Base-by-base conservation (phyloP, 2,113 vertebrate genomes). In the Malurus elegans region DNA sequence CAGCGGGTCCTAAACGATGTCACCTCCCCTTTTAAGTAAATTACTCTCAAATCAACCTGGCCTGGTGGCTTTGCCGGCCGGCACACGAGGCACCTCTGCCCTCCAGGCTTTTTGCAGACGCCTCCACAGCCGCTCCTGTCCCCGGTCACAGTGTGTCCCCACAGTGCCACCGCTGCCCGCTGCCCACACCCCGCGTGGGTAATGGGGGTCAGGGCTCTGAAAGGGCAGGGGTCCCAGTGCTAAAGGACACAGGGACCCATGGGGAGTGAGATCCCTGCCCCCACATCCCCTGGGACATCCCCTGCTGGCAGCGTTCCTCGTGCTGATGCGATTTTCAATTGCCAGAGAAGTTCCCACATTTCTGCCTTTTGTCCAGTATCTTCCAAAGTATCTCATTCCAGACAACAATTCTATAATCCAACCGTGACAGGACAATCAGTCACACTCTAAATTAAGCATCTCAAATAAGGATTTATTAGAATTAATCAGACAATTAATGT, bases 401-500 rank as follows among this genome's bases (percentile, higher is more conserved):
- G 75, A 94, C 94, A 96, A 93, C 95, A 96, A 72, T 93, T 95
- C 50, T 69, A 88, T 92, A 93, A 96, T 83, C 95, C 94, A 75
- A 36, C 91, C 81, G 5, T 95, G 96, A 90, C 91, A 96, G 93
- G 88, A 21, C 47, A 1, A 96, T 96, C 95, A 86, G 96, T 94
- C 95, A 95, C 83, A 79, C 94, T 97, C 90, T 78, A 95, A 96
- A 96, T 93, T 93, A 95, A 94, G 94, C 90, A 95, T 95, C 96
- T 97, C 95, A 90, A 96, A 95, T 92, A 95, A 89, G 88, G 93
- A 94, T 96, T 95, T 97, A 94, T 94, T 95, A 75, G 95, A 84
- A 93, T 94, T 95, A 95, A 95, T 94, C 93, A 94, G 90, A 94
- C 90, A 97, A 97, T 97, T 96, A 96, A 92, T 95, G 73, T 70